These are phyloP conservation scores for Habroteleia sp. DNA, from an alignment of 2,888 invertebrate genomes.

Conservation along the genomic window DNA sequence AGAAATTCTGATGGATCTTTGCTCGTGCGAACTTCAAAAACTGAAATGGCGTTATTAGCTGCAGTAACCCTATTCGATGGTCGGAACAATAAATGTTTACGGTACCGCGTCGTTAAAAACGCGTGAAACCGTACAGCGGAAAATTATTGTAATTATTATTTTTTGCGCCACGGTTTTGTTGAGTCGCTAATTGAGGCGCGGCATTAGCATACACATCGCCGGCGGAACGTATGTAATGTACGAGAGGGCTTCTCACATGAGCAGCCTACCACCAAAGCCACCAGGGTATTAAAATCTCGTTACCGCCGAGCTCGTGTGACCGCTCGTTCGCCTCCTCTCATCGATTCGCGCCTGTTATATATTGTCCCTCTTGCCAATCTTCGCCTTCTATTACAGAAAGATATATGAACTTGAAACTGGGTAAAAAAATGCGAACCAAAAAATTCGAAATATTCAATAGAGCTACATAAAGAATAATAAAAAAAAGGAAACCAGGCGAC, in stretches of 20 bases:
- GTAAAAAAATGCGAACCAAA: constrained; percentile 9
- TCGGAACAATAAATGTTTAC: constrained; percentile 49
- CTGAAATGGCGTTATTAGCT: constrained; percentile 37
- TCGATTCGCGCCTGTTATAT: constrained; percentile 55
- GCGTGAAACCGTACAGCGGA: constrained; percentile 23
- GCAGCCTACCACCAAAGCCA: constrained; percentile 60
- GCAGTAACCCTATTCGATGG: constrained; percentile 21
- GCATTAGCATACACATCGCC: constrained; percentile 70
- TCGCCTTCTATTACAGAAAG: constrained; percentile 42
- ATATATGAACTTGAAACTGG: constrained; percentile 29
- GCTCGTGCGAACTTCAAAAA: constrained; percentile 11
- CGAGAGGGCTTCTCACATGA: constrained; percentile 62
- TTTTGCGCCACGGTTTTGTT: constrained; percentile 56
- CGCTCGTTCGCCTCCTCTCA: constrained; percentile 59
- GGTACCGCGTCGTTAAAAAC: constrained; percentile 45
- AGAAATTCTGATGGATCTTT: constrained; percentile 17
- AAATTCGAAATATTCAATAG: neutral
- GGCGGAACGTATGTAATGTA: constrained; percentile 53
- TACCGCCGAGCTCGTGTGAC: constrained; percentile 62
- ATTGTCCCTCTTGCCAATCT: constrained; percentile 56
- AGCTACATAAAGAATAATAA: too few species aligned
- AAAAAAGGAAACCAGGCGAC: constrained; percentile 9
- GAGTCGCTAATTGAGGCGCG: constrained; percentile 70
- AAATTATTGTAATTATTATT: constrained; percentile 59
- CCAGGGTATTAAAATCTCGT: constrained; percentile 63